Conservation (phyloP, 2,888 invertebrate species). For the Tinea semifulvella region DNA sequence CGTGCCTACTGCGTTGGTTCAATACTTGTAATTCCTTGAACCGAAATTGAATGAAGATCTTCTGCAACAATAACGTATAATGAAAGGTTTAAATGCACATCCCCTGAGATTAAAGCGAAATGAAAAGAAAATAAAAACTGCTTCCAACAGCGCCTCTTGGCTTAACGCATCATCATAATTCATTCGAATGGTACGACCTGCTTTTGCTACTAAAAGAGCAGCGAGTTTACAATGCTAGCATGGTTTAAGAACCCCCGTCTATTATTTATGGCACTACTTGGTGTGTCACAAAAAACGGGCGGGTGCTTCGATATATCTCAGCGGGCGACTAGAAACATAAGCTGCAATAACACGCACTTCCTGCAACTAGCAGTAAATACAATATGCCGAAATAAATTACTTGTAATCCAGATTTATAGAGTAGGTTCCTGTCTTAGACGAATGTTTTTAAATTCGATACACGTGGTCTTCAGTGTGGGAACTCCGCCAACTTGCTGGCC, state of each 20-base stretch:
- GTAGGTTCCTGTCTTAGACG: conserved; percentile 39
- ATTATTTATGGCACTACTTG: conserved; percentile 66
- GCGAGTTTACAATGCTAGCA: conserved; percentile 61
- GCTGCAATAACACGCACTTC: conserved; percentile 66
- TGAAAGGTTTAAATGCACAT: conserved; percentile 12
- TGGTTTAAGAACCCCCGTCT: conserved; percentile 59
- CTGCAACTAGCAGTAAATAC: conserved; percentile 30
- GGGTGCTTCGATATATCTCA: conserved; percentile 62
- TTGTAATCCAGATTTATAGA: conserved; percentile 60
- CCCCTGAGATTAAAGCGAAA: conserved; percentile 39
- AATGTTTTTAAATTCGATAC: conserved; percentile 49
- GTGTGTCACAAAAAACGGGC: conserved; percentile 66
- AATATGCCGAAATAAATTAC: conserved; percentile 22
- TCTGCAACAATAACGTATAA: conserved; percentile 3
- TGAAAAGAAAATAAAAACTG: conserved; percentile 53
- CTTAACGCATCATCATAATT: conserved; percentile 65
- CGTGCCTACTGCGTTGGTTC: background rate
- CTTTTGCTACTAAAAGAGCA: conserved; percentile 62
- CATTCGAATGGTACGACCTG: conserved; percentile 50
- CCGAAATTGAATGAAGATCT: conserved; percentile 1
- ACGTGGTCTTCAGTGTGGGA: conserved; percentile 64
- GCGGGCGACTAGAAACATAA: conserved; percentile 61
- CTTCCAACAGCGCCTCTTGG: conserved; percentile 51
- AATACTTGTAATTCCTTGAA: background rate
- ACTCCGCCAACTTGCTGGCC: conserved; percentile 60